phyloP scores from a whole-genome alignment of 2,797 vertebrate species.

The Ambastaia sidthimunki region DNA sequence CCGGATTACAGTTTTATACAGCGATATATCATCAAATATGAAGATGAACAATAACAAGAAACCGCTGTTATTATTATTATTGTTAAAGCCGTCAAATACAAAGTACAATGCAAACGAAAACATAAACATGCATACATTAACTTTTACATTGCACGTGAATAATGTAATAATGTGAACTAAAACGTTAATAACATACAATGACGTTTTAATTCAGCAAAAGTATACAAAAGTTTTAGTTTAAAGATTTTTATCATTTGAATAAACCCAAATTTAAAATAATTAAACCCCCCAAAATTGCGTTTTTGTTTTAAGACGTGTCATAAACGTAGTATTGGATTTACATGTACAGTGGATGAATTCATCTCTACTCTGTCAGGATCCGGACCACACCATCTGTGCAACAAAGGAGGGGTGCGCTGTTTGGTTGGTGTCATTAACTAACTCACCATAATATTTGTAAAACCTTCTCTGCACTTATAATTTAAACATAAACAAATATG shows the following conservation, averaged over 20 bases:
- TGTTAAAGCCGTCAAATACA: too few species aligned
- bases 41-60: too few species aligned
- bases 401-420: conserved; percentile 26
- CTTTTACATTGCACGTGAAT: too few species aligned
- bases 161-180: too few species aligned
- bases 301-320: neutral
- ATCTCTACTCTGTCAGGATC: conserved; percentile 53
- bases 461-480: neutral
- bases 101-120: neutral
- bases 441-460: neutral
- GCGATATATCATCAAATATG: too few species aligned
- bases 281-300: too few species aligned
- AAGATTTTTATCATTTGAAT: neutral
- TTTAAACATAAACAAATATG: too few species aligned
- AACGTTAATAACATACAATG: too few species aligned
- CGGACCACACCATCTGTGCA: conserved; percentile 49
- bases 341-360: conserved; percentile 13
- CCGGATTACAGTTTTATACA: conserved; percentile 22
- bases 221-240: too few species aligned
- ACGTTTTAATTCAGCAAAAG: too few species aligned
- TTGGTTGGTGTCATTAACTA: neutral
- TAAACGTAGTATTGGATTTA: neutral
- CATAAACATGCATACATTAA: neutral
- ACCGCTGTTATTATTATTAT: too few species aligned
- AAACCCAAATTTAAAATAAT: neutral